Base-by-base conservation (phyloP, 30 jellyfish, hydroid and myxozoan species). In the Aurelia sp. region DNA sequence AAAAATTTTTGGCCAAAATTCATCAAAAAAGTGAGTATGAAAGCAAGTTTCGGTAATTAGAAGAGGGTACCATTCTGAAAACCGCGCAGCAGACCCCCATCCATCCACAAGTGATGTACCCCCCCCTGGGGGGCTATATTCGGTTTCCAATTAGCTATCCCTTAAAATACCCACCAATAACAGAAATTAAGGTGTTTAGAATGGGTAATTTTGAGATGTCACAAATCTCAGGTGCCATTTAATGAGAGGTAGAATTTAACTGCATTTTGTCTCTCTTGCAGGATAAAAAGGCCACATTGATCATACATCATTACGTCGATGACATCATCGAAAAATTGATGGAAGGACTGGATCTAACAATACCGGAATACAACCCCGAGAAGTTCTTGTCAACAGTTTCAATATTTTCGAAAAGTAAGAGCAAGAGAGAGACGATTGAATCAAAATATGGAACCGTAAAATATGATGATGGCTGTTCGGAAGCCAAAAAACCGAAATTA, bases 241-340 rank as follows among this genome's bases (percentile, higher is more conserved):
- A 37, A 37, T 5, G 7, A 2, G 50, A 37, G 50, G 4, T 7
- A 2, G 7, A 7, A 0, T 30, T 1, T 19, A 17, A 18, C 10
- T 31, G 20, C 52, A 66, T 30, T 66, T 17, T 75, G 16, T 75
- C 35, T 51, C 13, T n/a, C 30, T 18, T 30, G 30, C 69, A 93
- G 98, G 98, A 93, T 80, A 93, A 89, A 85, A 88, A 89, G 53
- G 98, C 98, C 0, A 23, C 92, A 13, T 50, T 93, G 4, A 90
- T 93, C 20, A 83, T 93, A 27, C 98, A 93, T 79, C 81, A 97
- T 17, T 93, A 93, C 62, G 97, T 93, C 17, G 98, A 93, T 78
- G 98, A 83, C 73, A 89, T 93, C 69, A 93, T 93, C 94, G 91
- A 83, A 73, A 66, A 81, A 55, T 82, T 93, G 20, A 77, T 93